These are phyloP conservation scores for Mylabris sibirica DNA, from an alignment of 2,888 invertebrate genomes.

Conservation along the genomic window DNA sequence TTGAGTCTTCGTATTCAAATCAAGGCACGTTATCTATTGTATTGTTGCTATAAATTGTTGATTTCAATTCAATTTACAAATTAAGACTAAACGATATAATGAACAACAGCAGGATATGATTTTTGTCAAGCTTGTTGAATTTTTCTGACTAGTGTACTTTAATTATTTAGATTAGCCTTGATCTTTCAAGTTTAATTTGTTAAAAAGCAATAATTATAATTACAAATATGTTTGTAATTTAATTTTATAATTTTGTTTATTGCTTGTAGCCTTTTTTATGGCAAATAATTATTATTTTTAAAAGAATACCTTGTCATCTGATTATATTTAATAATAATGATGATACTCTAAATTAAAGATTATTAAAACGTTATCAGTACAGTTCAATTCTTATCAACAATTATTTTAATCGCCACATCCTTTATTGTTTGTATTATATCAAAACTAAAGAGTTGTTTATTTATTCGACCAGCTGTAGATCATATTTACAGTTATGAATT, in stretches of 20 bases:
- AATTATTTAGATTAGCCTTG: not conserved
- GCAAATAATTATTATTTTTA: too few relatives aligned
- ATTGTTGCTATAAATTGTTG: too few relatives aligned
- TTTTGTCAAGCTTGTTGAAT: not conserved
- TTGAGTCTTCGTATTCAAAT: slow-evolving; percentile 18
- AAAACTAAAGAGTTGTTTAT: not conserved
- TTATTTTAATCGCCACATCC: too few relatives aligned
- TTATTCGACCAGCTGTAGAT: too few relatives aligned
- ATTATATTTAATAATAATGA: not conserved
- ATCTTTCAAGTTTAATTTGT: not conserved
- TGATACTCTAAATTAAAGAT: not conserved
- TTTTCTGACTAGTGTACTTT: not conserved
- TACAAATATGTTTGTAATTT: not conserved
- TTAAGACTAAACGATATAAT: not conserved
- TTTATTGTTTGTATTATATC: not conserved
- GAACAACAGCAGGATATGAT: slow-evolving; percentile 13
- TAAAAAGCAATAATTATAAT: not conserved
- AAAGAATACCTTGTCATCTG: too few relatives aligned
- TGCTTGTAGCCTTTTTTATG: too few relatives aligned
- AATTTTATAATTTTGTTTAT: too few relatives aligned
- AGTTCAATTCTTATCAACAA: not conserved
- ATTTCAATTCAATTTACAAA: not conserved
- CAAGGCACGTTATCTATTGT: not conserved
- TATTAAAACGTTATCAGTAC: not conserved
- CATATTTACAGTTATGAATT: too few relatives aligned